Conservation (phyloP, 2,888 invertebrate species). For the Sicus ferrugineus region DNA sequence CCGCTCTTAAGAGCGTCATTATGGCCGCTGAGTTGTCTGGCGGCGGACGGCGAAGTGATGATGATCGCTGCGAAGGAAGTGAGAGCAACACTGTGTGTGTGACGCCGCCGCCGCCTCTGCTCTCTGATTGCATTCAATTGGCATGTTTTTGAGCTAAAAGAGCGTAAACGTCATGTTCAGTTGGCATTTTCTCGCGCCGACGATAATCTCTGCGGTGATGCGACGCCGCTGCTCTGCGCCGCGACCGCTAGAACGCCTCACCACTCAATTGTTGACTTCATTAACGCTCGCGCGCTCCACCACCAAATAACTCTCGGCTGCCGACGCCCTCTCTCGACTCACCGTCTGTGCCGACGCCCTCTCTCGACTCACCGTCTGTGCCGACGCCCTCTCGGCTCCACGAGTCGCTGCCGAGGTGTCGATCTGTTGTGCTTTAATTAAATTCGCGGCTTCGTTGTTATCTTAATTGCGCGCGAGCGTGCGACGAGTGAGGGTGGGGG, state of each 20-base stretch:
- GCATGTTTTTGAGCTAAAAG: slow-evolving; percentile 29
- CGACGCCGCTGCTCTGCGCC: slow-evolving; percentile 1
- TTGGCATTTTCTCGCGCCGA: slow-evolving; percentile 37
- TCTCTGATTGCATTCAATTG: slow-evolving; percentile 38
- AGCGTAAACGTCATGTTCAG: slow-evolving; percentile 19
- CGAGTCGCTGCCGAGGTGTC: not conserved
- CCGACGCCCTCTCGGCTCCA: not conserved
- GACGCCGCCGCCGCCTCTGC: not conserved
- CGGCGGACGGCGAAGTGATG: no score
- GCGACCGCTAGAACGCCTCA: not conserved
- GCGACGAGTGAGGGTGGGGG: not conserved
- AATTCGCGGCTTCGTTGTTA: slow-evolving; percentile 23
- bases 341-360: not conserved
- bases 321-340: not conserved
- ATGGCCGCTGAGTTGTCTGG: no score
- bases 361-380: not conserved
- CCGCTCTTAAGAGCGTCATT: not conserved
- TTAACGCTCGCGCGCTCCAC: slow-evolving; percentile 39
- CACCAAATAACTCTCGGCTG: slow-evolving; percentile 1
- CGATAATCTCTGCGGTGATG: slow-evolving; percentile 36
- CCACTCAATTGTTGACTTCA: slow-evolving; percentile 50
- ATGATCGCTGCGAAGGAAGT: no score
- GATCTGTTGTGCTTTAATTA: slow-evolving; percentile 23
- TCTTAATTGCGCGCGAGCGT: slow-evolving; percentile 23
- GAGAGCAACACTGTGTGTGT: no score